These are phyloP conservation scores for Caenorhabditis sp. DNA, from an alignment of 2,888 invertebrate species.

Conservation along the genomic window DNA sequence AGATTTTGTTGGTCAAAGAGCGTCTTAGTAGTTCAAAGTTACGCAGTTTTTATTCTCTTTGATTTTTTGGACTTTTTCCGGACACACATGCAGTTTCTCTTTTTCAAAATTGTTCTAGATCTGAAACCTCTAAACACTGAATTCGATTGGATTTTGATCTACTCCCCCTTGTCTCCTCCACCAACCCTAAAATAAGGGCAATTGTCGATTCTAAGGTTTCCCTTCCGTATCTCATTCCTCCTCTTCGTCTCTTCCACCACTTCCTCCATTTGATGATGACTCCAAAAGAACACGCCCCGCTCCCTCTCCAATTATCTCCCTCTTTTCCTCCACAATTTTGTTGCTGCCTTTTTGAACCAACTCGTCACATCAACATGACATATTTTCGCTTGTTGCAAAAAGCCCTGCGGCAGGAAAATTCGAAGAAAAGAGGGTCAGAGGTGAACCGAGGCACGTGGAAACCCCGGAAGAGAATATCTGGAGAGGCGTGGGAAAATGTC, in stretches of 20 bases:
- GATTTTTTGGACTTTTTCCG: too few species aligned
- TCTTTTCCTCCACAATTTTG: conserved; percentile 8
- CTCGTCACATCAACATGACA: not conserved
- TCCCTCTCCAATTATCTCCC: conserved; percentile 34
- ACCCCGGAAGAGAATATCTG: conserved; percentile 23
- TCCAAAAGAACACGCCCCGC: conserved; percentile 1
- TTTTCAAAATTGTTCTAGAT: not conserved
- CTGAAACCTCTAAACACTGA: not conserved
- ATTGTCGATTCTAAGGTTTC: conserved; percentile 17
- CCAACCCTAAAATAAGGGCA: conserved; percentile 19
- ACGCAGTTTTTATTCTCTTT: too few species aligned
- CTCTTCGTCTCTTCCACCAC: not conserved
- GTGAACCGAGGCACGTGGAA: conserved; percentile 40
- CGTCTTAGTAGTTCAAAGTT: too few species aligned
- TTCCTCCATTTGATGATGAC: too few species aligned
- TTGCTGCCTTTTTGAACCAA: conserved; percentile 16
- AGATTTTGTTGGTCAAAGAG: too few species aligned
- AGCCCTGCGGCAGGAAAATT: conserved; percentile 23
- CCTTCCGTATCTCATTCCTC: conserved; percentile 5
- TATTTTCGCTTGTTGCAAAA: conserved; percentile 16
- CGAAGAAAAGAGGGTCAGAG: conserved; percentile 38
- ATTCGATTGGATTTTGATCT: not conserved
- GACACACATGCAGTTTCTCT: not conserved
- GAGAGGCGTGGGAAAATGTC: conserved; percentile 55
- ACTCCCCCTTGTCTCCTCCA: not conserved